Evolutionary conservation across 2,888 invertebrate species (phyloP).

Genomic region (Empis stercorea): DNA sequence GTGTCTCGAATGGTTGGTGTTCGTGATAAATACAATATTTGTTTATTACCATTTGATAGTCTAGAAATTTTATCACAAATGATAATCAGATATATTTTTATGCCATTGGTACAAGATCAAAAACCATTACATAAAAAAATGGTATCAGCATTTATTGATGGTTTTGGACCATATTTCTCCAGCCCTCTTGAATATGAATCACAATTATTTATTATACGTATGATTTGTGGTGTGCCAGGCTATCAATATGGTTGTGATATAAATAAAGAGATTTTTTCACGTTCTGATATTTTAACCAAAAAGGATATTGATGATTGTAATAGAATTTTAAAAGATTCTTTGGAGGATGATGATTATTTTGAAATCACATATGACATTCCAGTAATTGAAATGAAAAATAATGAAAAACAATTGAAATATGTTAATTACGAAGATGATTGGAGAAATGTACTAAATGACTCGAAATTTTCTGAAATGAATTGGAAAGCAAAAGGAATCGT

Average conservation of each 20-base stretch:
- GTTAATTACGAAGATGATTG: not conserved
- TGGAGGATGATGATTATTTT: not conserved
- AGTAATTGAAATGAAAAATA: not conserved
- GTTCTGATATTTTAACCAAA: not conserved
- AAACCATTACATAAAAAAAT: not conserved
- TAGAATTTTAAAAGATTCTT: not conserved
- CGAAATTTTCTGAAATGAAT: no score
- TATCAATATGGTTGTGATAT: slow-evolving; percentile 1
- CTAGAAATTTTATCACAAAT: not conserved
- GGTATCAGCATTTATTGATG: not conserved
- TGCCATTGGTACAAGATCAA: slow-evolving; percentile 1
- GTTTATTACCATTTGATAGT: not conserved
- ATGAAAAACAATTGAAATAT: not conserved
- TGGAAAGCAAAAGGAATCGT: no score
- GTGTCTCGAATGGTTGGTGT: slow-evolving; percentile 1
- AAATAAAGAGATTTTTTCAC: not conserved
- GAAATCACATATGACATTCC: not conserved
- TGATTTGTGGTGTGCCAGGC: not conserved
- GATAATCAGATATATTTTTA: slow-evolving; percentile 1
- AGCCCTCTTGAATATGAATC: not conserved
- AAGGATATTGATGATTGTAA: not conserved
- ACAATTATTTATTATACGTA: not conserved
- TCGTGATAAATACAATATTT: slow-evolving; percentile 4
- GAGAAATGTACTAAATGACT: not conserved
- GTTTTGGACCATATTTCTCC: not conserved